phyloP scores from a whole-genome alignment of 2,888 invertebrate genomes.

The Erebia aethiops region DNA sequence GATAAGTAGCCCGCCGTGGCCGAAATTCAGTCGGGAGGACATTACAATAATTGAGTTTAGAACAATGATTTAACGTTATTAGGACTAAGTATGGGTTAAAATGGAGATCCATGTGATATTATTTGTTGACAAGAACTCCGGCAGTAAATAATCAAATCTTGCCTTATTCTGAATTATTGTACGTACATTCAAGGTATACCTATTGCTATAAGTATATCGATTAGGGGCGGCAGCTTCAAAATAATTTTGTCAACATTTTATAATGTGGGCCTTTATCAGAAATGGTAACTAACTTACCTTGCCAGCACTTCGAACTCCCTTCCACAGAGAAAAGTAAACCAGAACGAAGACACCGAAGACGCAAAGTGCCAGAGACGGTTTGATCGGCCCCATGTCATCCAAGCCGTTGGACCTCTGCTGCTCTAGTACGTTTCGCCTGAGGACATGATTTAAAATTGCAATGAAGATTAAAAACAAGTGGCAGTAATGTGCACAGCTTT shows the following conservation, averaged over 20 bases:
- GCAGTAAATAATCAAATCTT: background rate
- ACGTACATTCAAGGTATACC: no score
- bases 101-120: no score
- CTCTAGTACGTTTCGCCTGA: conserved; percentile 93
- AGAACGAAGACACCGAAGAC: conserved; percentile 95
- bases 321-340: conserved; percentile 98
- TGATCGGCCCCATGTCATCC: conserved; percentile 93
- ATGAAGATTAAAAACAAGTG: background rate
- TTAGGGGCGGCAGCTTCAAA: no score
- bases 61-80: background rate
- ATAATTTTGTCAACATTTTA: no score
- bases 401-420: conserved; percentile 91
- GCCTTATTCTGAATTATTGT: no score
- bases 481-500: no score
- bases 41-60: no score
- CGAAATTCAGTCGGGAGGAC: no score
- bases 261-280: background rate
- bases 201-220: no score
- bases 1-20: no score
- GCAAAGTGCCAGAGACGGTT: conserved; percentile 94
- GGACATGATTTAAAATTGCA: background rate
- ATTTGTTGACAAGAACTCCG: no score
- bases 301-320: conserved; percentile 95
- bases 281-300: conserved; percentile 84
- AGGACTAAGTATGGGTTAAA: no score